Evolutionary conservation across 1,140 invertebrate genomes (phyloP), one percentile per base, ranked within the genome.

Genomic region (Patella vulgata): DNA sequence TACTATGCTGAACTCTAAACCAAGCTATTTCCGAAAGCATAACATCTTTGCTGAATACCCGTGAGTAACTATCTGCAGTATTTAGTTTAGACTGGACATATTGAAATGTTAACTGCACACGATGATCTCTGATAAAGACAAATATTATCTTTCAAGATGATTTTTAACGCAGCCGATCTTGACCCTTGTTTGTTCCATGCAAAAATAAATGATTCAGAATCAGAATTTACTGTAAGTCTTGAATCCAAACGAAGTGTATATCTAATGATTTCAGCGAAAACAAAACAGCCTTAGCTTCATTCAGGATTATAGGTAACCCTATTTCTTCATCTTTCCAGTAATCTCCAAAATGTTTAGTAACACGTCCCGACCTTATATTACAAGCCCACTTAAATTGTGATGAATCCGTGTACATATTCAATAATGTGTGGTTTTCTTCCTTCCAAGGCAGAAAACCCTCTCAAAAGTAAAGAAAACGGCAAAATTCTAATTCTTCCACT

Each of bases 1-100:
- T 8, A 5, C 6, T 8, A 42, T 21, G 21, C 36, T 52, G 27
- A 9, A 43, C 53, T 27, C 36, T 25, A 21, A 23, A 6, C 53
- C 40, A 43, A 3, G 53, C 36, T 11, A 23, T 25, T 12, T 23
- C 25, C 9, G 36, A 42, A 23, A 55, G 36, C 53, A 55, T 55
- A 14, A 39, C 19, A 28, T 55, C 53, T 28, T 55, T 55, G 11
- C 25, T 21, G 12, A 55, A 30, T n/a, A 9, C 19, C 19, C 51
- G 3, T 12, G 27, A 33, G 11, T n/a, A 30, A 30, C 33, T 17
- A 30, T 53, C 51, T n/a, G 51, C 51, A 14, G 30, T 11, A 39
- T 53, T 53, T 12, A n/a, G 17, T 42, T 55, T 43, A 36, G 53
- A 55, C 2, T 4, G 33, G 17, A 42, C 19, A 42, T 42, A 55